Conservation (phyloP, 2,888 invertebrate genomes). For the Venusia cambrica region DNA sequence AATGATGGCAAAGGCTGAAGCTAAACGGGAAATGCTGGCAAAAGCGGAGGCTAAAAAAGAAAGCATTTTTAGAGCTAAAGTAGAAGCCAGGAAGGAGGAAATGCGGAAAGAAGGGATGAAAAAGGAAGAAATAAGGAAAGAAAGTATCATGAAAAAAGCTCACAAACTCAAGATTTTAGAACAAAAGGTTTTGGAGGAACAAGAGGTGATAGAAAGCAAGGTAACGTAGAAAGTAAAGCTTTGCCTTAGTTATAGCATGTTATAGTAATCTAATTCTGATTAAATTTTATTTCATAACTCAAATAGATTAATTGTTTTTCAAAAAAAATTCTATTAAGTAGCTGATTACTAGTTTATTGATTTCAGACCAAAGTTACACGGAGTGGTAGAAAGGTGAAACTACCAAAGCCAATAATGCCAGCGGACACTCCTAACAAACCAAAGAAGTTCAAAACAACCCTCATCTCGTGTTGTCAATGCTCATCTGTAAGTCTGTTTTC, state of each 20-base stretch:
- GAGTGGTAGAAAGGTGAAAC: slow-evolving; percentile 65
- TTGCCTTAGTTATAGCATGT: too few species aligned
- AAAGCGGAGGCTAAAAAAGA: slow-evolving; percentile 16
- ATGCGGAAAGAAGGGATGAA: slow-evolving; percentile 18
- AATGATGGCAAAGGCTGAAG: slow-evolving; percentile 10
- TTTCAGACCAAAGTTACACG: slow-evolving; percentile 60
- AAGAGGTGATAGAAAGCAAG: slow-evolving; percentile 29
- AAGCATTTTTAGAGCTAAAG: slow-evolving; percentile 10
- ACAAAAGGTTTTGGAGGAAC: slow-evolving; percentile 25
- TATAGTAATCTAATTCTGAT: too few species aligned
- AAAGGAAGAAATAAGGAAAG: slow-evolving; percentile 26
- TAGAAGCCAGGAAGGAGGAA: slow-evolving; percentile 23
- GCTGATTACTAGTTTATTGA: too few species aligned
- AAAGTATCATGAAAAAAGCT: slow-evolving; percentile 20
- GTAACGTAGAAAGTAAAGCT: slow-evolving; percentile 22
- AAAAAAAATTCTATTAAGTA: too few species aligned
- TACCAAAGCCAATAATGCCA: slow-evolving; percentile 57
- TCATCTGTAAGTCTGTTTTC: slow-evolving; percentile 62
- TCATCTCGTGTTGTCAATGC: slow-evolving; percentile 61
- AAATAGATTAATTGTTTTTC: too few species aligned
- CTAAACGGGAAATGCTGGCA: slow-evolving; percentile 2
- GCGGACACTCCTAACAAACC: slow-evolving; percentile 49
- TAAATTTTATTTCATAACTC: too few species aligned
- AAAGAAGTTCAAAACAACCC: slow-evolving; percentile 52
- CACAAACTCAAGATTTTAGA: slow-evolving; percentile 22